Evolutionary conservation across 2,797 vertebrate genomes (phyloP), one percentile per base, ranked within the genome.

Genomic region (Staurois parvus): DNA sequence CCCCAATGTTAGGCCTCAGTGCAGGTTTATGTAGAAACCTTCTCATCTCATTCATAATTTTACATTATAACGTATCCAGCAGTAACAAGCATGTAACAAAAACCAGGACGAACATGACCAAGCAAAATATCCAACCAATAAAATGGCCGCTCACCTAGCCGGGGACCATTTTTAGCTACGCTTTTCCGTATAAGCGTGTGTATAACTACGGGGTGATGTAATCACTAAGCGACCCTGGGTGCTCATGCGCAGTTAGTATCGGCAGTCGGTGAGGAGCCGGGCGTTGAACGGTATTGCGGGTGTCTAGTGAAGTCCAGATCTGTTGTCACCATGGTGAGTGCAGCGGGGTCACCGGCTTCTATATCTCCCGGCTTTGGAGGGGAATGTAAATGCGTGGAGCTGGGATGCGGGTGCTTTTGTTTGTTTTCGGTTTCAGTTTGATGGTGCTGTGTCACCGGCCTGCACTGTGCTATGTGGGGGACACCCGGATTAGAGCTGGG

Each of bases 321-420:
- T 59, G 52, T 59, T 7, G 72, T 66, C 37, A 76, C 32, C 29
- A 83, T 83, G 81, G 81, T 83, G 81, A 76, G 81, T 34, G 2
- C 7, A n/a, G 56, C 28, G 5, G 52, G 56, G 70, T 32, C 30
- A 5, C 59, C n/a, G 34, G 52, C 32, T 2, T 32, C 2, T 59
- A 1, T 30, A 19, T 21, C 11, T 2, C 28, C 3, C 48, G 17
- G 52, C 0, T 62, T 7, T 2, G 29, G 13, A 34, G 28, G 15
- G 13, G 26, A 52, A 24, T 52, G 15, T 15, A 2, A 28, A 4
- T 15, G 28, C 17, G 48, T 5, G 8, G 37, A 37, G 37, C 9
- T 1, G 34, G 34, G 29, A 66, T n/a, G 7, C 2, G 1, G 17
- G 1, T 2, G 15, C 13, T 17, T 1, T 2, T 13, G 37, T 2